Conservation (phyloP, 2,797 vertebrate species). For the Hippocampus kuda region DNA sequence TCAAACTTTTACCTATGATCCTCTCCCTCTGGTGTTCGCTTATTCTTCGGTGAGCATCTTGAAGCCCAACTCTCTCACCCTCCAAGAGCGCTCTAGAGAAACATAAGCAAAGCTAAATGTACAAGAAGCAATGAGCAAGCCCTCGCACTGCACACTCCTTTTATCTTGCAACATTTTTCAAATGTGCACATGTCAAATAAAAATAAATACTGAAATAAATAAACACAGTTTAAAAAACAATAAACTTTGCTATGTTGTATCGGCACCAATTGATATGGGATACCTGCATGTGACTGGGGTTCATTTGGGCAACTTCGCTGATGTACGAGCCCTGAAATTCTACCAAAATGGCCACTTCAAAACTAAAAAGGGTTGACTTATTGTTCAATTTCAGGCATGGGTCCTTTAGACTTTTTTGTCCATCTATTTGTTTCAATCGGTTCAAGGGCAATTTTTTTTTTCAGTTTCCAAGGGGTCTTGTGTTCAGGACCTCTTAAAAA, state of each 20-base stretch:
- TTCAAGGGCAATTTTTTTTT: too few species aligned
- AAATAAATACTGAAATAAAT: neutral
- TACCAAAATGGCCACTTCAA: neutral
- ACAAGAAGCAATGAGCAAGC: neutral
- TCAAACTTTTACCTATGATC: constrained; percentile 61
- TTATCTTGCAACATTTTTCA: too few species aligned
- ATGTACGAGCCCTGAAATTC: neutral
- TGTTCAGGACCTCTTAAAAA: neutral
- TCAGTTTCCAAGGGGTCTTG: neutral
- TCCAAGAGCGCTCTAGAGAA: constrained; percentile 81
- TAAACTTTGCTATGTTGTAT: neutral
- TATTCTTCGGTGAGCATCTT: constrained; percentile 66
- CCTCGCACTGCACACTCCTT: neutral
- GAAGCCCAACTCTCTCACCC: constrained; percentile 70
- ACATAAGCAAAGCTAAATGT: constrained; percentile 14
- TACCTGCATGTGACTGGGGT: neutral
- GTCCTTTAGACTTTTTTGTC: too few species aligned
- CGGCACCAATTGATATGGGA: neutral
- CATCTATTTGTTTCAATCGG: too few species aligned
- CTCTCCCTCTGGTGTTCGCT: constrained; percentile 63
- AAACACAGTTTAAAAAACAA: too few species aligned
- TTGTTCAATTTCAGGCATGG: neutral
- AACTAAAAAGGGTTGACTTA: neutral
- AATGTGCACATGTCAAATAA: too few species aligned
- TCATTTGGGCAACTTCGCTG: neutral